Evolutionary conservation across 2,113 vertebrate genomes (phyloP), one percentile per base, ranked within the genome.

Genomic region (Platichthys stellatus): DNA sequence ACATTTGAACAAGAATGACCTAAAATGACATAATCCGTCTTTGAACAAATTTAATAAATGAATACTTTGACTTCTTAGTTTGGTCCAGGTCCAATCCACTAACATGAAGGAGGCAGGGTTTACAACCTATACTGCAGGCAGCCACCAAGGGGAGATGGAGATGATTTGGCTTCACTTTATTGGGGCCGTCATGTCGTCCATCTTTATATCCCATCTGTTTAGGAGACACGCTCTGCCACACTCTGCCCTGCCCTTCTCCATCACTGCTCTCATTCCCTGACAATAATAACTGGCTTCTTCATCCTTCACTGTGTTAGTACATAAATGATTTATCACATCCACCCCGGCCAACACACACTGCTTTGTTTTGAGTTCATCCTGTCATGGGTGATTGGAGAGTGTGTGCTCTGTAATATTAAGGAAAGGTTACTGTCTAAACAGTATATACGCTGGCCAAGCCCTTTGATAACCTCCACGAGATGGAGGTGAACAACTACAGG

Each of bases 241-340:
- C 47, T 18, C 14, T 54, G 43, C 60, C 70, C 14, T 54, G 43
- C 67, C 70, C 40, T n/a, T 72, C 40, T 28, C 43, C 5, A 8
- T 57, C 35, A 12, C 45, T 59, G 26, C 43, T 57, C 54, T 75
- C 38, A 62, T 69, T 75, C 23, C 28, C 35, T 12, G 4, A 18
- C 2, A 35, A 74, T 35, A 26, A 47, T 76, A 71, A 68, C 49
- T 57, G 66, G 64, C 35, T 47, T 35, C 59, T 80, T 69, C 63
- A 71, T 47, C 45, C 59, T 80, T 69, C 63, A 71, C 67, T 74
- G 54, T 69, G 24, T 18, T 58, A 78, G 60, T 38, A 74, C 62
- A 76, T 79, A 21, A 74, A 69, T 60, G 24, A 26, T 68, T 73
- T 20, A 78, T 76, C 31, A 66, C 63, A 71, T 43, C 28, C 18